These are phyloP conservation scores for Aptenodytes patagonicus DNA, from an alignment of 2,113 vertebrate species.

Conservation along the genomic window DNA sequence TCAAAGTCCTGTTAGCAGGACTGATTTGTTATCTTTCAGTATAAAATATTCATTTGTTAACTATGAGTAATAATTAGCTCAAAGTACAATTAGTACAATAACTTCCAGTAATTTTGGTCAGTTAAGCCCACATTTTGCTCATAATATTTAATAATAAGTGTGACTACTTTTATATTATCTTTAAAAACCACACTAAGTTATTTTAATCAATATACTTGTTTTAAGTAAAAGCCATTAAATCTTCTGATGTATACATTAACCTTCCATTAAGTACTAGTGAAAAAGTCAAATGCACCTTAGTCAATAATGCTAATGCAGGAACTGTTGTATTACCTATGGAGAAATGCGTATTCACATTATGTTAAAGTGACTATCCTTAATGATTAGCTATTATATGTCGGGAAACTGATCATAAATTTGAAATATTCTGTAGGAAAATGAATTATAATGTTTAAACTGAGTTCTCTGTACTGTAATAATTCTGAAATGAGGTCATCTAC, in stretches of 20 bases:
- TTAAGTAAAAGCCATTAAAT: slow-evolving; percentile 94
- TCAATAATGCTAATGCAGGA: slow-evolving; percentile 93
- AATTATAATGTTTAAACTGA: slow-evolving; percentile 89
- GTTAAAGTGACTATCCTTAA: slow-evolving; percentile 87
- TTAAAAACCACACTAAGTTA: slow-evolving; percentile 83
- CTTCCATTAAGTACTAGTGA: slow-evolving; percentile 97
- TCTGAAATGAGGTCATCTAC: slow-evolving; percentile 86
- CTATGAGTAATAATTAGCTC: slow-evolving; percentile 64
- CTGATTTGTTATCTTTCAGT: slow-evolving; percentile 66
- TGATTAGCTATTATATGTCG: slow-evolving; percentile 83
- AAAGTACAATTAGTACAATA: slow-evolving; percentile 73
- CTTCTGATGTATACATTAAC: slow-evolving; percentile 94
- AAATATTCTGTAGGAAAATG: slow-evolving; percentile 85
- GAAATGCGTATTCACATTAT: slow-evolving; percentile 93
- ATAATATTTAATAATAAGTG: slow-evolving; percentile 77
- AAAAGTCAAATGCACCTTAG: slow-evolving; percentile 89
- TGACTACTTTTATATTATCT: slow-evolving; percentile 83
- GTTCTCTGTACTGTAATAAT: slow-evolving; percentile 87
- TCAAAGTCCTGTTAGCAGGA: neutral
- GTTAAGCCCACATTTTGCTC: slow-evolving; percentile 68
- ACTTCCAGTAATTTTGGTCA: slow-evolving; percentile 72
- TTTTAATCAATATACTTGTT: slow-evolving; percentile 95
- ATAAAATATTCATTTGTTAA: slow-evolving; percentile 71
- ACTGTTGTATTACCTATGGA: slow-evolving; percentile 82
- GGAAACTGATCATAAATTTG: slow-evolving; percentile 84